Base-by-base conservation (phyloP, 2,888 invertebrate species). In the Dynastes hyllus region DNA sequence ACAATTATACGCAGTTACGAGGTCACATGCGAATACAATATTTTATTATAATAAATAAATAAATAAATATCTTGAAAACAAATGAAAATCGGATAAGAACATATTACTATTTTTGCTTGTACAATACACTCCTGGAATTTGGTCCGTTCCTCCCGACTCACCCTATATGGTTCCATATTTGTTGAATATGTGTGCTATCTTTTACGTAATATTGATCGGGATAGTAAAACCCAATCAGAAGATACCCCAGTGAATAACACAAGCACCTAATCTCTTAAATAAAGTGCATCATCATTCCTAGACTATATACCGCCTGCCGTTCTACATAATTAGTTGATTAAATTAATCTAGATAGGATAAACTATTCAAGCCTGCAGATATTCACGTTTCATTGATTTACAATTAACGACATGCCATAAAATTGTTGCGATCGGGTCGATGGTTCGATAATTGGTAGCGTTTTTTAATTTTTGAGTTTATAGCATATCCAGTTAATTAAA, bases 301-400 rank as follows among this genome's bases (percentile, higher is more conserved):
- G n/a, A 9, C 40, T 67, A 40, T 50, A 45, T 45, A n/a, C 8
- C 2, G 45, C 22, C n/a, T 27, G 13, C 16, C 50, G 9, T 45
- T n/a, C 40, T 45, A 50, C n/a, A 6, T 50, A 67, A 67, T 67
- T 67, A 67, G 65, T 50, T 45, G 67, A 67, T 67, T 67, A 67
- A 67, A 67, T 67, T 67, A 45, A 45, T 67, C 50, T 40, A 11
- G 27, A 67, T 67, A 22, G 50, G 22, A 50, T n/a, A 45, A 40
- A 67, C 27, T 67, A 67, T 50, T 45, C 22, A 9, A 50, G 45
- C 67, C 16, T 27, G 67, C 9, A 67, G 45, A 67, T 67, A 67
- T 67, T 45, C 50, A 67, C 67, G 45, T 67, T 45, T 50, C 67
- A 67, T 66, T 66, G 66, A 66, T 66, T 66, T 67, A 16, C 67